These are phyloP conservation scores for Dicerorhinus sumatrensis DNA, from an alignment of 2,113 vertebrate species.

Conservation along the genomic window DNA sequence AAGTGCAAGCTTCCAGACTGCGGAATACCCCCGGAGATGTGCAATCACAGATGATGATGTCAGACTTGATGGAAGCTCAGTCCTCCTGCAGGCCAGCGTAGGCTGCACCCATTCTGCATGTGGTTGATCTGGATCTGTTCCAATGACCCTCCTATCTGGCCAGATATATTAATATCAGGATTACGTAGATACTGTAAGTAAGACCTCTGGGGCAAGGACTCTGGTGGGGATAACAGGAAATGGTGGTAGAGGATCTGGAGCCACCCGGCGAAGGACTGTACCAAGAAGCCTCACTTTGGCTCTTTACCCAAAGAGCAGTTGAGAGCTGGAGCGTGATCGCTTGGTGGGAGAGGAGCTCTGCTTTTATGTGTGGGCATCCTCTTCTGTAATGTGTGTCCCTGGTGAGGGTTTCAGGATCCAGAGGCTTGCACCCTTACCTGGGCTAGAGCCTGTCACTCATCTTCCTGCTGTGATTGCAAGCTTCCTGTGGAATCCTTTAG, in stretches of 20 bases:
- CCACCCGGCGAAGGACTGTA: not conserved
- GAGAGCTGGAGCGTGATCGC: not conserved
- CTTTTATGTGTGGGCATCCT: not conserved
- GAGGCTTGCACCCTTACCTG: not conserved
- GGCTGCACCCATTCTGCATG: not conserved
- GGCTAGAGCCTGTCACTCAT: not conserved
- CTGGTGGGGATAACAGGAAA: not conserved
- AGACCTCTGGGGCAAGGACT: not conserved
- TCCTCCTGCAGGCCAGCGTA: not conserved
- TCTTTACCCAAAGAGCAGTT: not conserved
- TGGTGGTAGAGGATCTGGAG: not conserved
- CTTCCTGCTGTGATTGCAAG: not conserved
- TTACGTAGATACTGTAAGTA: not conserved
- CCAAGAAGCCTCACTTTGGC: not conserved
- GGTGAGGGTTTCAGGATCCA: not conserved
- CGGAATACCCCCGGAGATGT: not conserved
- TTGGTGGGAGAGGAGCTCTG: not conserved
- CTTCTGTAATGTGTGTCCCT: not conserved
- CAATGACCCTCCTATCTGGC: not conserved
- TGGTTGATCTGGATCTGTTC: not conserved
- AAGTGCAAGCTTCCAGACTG: not conserved
- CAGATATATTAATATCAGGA: not conserved
- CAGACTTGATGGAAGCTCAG: not conserved
- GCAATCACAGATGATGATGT: not conserved
- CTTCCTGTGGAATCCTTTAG: not conserved